phyloP scores from a whole-genome alignment of 2,113 vertebrate genomes.

The Mirounga angustirostris region DNA sequence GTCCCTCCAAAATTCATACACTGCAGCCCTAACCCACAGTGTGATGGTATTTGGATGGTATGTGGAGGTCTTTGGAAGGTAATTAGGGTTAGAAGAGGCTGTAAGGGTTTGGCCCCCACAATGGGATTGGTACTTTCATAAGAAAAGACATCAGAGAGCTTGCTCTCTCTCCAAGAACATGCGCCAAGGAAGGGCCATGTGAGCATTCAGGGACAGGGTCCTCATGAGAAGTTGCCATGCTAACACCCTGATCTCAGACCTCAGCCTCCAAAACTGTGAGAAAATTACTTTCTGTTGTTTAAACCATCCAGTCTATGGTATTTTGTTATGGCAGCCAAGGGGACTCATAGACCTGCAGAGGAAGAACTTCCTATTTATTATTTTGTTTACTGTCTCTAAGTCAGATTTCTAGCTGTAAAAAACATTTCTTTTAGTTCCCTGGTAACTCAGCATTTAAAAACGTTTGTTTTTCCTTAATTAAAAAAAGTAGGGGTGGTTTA shows the following conservation, averaged over 20 bases:
- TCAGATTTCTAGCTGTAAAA: background rate
- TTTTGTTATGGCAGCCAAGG: background rate
- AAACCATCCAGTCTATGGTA: background rate
- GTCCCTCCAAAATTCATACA: background rate
- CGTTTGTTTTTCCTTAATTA: background rate
- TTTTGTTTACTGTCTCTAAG: background rate
- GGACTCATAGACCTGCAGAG: background rate
- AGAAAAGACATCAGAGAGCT: background rate
- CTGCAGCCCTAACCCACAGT: background rate
- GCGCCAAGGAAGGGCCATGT: background rate
- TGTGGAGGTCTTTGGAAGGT: background rate
- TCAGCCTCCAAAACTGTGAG: background rate
- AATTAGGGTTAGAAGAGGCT: background rate
- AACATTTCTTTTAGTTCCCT: conserved; percentile 12
- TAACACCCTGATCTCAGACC: background rate
- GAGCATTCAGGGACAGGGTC: background rate
- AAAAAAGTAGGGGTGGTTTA: background rate
- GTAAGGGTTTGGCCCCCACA: background rate
- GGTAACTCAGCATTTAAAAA: conserved; percentile 1
- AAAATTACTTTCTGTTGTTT: conserved; percentile 18
- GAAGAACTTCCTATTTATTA: background rate
- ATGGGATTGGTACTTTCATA: background rate
- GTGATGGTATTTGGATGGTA: background rate
- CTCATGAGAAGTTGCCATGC: background rate
- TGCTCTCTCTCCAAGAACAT: background rate